Evolutionary conservation across 2,888 invertebrate species (phyloP).

Genomic region (Lasioglossum malachurum): DNA sequence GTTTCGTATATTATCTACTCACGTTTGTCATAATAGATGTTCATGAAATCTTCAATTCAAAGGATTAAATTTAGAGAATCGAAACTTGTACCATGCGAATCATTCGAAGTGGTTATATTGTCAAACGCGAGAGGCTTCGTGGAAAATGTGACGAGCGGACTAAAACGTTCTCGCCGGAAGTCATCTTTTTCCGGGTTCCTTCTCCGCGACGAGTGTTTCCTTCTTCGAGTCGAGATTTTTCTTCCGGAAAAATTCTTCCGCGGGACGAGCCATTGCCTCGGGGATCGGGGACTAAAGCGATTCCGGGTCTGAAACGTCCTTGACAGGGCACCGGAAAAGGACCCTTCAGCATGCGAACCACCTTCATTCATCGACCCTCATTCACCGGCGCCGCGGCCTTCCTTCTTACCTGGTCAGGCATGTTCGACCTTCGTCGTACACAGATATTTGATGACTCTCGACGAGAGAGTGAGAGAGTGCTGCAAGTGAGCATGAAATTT

Average conservation of each 20-base stretch:
- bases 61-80: not conserved
- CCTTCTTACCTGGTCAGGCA: conserved; percentile 52
- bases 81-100: not conserved
- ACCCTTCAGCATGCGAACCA: conserved; percentile 36
- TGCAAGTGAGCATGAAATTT: conserved; percentile 55
- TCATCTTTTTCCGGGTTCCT: not conserved
- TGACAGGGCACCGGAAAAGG: conserved; percentile 39
- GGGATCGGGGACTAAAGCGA: not conserved
- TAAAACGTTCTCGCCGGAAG: not conserved
- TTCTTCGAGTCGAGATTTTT: not conserved
- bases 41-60: not conserved
- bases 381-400: conserved; percentile 45
- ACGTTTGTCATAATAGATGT: not conserved
- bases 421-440: conserved; percentile 40
- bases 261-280: conserved; percentile 6
- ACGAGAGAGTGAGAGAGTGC: conserved; percentile 33
- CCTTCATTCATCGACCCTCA: conserved; percentile 54
- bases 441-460: conserved; percentile 39
- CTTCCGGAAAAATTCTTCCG: conserved; percentile 5
- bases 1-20: not conserved
- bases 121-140: not conserved
- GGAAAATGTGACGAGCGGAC: not conserved
- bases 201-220: not conserved
- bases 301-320: conserved; percentile 22
- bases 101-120: not conserved